These are phyloP conservation scores for Papilio elwesi DNA, from an alignment of 2,888 invertebrate genomes.

Conservation along the genomic window DNA sequence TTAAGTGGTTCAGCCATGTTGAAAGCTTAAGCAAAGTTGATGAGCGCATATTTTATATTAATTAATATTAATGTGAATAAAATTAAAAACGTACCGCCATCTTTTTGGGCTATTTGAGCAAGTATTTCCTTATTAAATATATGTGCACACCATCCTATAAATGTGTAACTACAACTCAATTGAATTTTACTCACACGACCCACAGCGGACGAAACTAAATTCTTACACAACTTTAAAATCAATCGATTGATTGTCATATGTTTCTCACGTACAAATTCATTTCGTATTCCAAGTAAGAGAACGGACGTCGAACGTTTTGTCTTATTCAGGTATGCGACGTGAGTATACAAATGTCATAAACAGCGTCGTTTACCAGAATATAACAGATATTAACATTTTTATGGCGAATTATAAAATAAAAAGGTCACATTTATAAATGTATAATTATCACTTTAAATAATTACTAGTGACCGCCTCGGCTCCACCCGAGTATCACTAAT, in stretches of 20 bases:
- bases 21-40: too few species aligned
- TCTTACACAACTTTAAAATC: slow-evolving; percentile 23
- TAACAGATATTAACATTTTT: slow-evolving; percentile 29
- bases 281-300: slow-evolving; percentile 61
- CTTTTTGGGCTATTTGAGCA: too few species aligned
- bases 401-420: slow-evolving; percentile 7
- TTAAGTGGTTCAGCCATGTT: too few species aligned
- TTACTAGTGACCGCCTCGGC: too few species aligned
- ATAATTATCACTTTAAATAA: background rate
- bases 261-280: slow-evolving; percentile 55
- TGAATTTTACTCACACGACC: background rate
- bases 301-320: slow-evolving; percentile 58
- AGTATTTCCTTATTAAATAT: too few species aligned
- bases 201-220: background rate
- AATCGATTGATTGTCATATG: slow-evolving; percentile 43
- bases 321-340: slow-evolving; percentile 55
- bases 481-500: too few species aligned
- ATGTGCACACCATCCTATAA: too few species aligned
- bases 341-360: slow-evolving; percentile 42
- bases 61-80: too few species aligned
- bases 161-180: background rate
- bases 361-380: slow-evolving; percentile 25
- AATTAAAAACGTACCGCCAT: too few species aligned
- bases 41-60: too few species aligned
- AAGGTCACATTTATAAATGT: background rate